Evolutionary conservation across 2,113 vertebrate genomes (phyloP).

Genomic region (Scartelaos histophorus): DNA sequence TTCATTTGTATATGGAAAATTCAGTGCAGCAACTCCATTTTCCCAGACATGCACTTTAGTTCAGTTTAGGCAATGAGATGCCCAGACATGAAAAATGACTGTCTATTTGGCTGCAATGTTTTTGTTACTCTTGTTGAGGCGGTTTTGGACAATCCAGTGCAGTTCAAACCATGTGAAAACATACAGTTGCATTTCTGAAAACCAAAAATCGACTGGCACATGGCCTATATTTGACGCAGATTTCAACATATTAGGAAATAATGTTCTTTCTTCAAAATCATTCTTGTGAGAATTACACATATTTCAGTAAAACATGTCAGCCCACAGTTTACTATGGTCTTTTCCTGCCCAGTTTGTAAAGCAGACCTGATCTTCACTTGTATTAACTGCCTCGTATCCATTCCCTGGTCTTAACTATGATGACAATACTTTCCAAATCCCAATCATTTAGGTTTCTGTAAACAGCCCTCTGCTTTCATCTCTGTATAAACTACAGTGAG

Average conservation of each 20-base stretch:
- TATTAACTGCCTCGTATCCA: slow-evolving; percentile 63
- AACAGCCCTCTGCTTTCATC: slow-evolving; percentile 69
- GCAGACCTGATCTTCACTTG: slow-evolving; percentile 54
- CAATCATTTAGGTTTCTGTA: slow-evolving; percentile 68
- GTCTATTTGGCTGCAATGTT: slow-evolving; percentile 35
- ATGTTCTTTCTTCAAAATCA: slow-evolving; percentile 33
- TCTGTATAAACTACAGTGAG: slow-evolving; percentile 67
- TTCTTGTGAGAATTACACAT: slow-evolving; percentile 22
- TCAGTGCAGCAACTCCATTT: slow-evolving; percentile 33
- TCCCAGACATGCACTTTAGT: slow-evolving; percentile 16
- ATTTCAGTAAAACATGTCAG: slow-evolving; percentile 29
- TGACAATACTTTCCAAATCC: slow-evolving; percentile 71
- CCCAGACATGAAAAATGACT: slow-evolving; percentile 40
- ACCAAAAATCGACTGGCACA: slow-evolving; percentile 32
- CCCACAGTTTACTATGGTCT: slow-evolving; percentile 30
- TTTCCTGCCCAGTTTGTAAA: slow-evolving; percentile 51
- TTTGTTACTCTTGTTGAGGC: slow-evolving; percentile 32
- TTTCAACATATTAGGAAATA: slow-evolving; percentile 47
- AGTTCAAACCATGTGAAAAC: slow-evolving; percentile 35
- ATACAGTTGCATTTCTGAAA: slow-evolving; percentile 27
- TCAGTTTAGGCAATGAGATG: slow-evolving; percentile 46
- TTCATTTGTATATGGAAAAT: slow-evolving; percentile 75
- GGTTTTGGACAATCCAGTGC: slow-evolving; percentile 41
- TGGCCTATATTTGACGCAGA: slow-evolving; percentile 21
- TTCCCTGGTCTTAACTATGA: slow-evolving; percentile 62